phyloP scores from a whole-genome alignment of 2,888 invertebrate species.

The Tenthredo notha region DNA sequence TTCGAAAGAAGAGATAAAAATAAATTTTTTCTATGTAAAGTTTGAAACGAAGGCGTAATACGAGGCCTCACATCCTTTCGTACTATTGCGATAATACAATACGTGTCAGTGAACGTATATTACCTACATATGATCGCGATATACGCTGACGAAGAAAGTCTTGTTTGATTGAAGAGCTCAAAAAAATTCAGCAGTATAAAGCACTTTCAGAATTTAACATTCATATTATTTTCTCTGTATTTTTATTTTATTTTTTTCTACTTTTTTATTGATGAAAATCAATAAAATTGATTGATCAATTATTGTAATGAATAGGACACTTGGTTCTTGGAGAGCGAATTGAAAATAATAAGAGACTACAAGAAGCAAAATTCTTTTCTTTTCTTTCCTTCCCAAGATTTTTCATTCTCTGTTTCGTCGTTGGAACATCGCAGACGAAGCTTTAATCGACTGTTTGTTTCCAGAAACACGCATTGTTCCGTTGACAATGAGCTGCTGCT shows the following conservation, averaged over 20 bases:
- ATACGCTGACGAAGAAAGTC: slow-evolving; percentile 15
- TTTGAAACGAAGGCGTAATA: slow-evolving; percentile 29
- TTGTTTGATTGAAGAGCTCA: background rate
- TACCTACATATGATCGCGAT: background rate
- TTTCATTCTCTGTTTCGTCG: background rate
- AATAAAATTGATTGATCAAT: background rate
- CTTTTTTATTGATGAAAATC: background rate
- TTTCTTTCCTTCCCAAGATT: background rate
- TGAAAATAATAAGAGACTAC: too few relatives aligned
- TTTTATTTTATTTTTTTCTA: background rate
- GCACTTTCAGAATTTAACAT: background rate
- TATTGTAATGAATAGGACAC: background rate
- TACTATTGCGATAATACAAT: background rate
- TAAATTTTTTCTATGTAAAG: background rate
- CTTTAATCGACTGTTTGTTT: slow-evolving; percentile 41
- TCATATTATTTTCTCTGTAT: background rate
- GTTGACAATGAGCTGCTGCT: slow-evolving; percentile 34
- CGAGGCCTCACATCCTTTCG: slow-evolving; percentile 16
- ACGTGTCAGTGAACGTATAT: background rate
- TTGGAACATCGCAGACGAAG: slow-evolving; percentile 6
- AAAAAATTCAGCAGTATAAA: background rate
- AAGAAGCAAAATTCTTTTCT: background rate
- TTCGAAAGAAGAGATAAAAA: background rate
- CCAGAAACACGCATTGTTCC: slow-evolving; percentile 46
- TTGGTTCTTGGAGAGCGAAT: background rate